These are phyloP conservation scores for Odontomyia ornata DNA, from an alignment of 2,888 invertebrate species.

Conservation along the genomic window DNA sequence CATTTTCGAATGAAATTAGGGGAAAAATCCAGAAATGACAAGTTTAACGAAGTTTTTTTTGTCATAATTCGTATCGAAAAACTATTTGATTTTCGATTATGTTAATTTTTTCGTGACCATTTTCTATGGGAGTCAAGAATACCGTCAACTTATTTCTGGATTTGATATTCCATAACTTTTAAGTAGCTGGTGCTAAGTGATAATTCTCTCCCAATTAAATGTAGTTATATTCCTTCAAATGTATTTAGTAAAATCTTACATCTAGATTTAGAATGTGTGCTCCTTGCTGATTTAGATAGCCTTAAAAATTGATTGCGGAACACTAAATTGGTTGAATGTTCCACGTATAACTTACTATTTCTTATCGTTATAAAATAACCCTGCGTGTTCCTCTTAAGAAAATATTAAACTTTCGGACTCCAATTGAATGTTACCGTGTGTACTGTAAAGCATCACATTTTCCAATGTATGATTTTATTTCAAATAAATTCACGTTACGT, in stretches of 20 bases:
- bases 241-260: background rate
- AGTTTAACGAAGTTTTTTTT: too few relatives aligned
- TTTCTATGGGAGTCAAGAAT: background rate
- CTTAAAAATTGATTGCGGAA: background rate
- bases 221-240: background rate
- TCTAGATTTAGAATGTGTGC: constrained; percentile 35
- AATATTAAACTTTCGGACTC: background rate
- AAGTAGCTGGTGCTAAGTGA: too few relatives aligned
- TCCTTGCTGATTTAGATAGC: background rate
- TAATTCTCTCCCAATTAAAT: too few relatives aligned
- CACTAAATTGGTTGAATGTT: background rate
- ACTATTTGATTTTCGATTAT: too few relatives aligned
- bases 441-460: too few relatives aligned
- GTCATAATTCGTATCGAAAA: too few relatives aligned
- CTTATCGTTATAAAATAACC: background rate
- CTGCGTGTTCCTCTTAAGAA: background rate
- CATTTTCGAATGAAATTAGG: background rate
- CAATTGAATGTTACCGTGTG: too few relatives aligned
- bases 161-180: background rate
- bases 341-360: background rate
- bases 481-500: background rate
- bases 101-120: too few relatives aligned
- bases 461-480: too few relatives aligned
- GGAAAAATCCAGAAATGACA: background rate
- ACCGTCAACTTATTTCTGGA: background rate